Conservation (phyloP, 2,888 invertebrate genomes). For the Cryptophagus acutangulus region DNA sequence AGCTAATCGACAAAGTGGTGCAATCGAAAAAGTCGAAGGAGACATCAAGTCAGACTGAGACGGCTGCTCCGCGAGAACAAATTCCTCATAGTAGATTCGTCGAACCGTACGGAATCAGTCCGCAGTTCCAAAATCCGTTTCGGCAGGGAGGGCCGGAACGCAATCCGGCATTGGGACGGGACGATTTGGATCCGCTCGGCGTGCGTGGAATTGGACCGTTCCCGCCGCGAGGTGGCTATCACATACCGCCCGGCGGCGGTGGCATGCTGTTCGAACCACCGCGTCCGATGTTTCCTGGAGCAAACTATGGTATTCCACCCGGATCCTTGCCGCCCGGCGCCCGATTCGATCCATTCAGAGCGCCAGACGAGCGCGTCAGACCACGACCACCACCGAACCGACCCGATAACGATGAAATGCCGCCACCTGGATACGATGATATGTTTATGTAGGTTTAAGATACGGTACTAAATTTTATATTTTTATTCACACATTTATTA, state of each 20-base stretch:
- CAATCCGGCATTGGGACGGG: constrained; percentile 55
- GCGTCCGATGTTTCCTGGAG: constrained; percentile 29
- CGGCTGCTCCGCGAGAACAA: not conserved
- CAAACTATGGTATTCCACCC: constrained; percentile 36
- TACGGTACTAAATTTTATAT: no score
- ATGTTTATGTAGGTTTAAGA: constrained; percentile 80
- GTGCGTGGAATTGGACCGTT: constrained; percentile 47
- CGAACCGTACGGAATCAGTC: not conserved
- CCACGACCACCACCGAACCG: constrained; percentile 42
- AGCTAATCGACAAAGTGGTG: constrained; percentile 62
- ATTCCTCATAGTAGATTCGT: not conserved
- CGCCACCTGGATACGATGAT: constrained; percentile 70
- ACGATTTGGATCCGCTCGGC: constrained; percentile 72
- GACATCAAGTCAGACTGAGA: constrained; percentile 26
- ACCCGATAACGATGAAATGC: constrained; percentile 70
- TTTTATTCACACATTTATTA: constrained; percentile 1
- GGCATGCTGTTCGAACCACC: constrained; percentile 77
- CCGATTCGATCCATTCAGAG: constrained; percentile 81
- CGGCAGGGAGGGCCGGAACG: constrained; percentile 12
- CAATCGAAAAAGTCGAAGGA: constrained; percentile 33
- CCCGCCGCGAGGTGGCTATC: constrained; percentile 27
- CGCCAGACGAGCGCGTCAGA: constrained; percentile 51
- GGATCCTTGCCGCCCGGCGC: constrained; percentile 71
- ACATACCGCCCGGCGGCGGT: constrained; percentile 47
- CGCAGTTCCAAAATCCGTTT: constrained; percentile 5